Percentiles rank a stretch among this genome's conserved stretches.
Conservation (phyloP, 2,888 invertebrate species). For the Rutpela maculata region DNA sequence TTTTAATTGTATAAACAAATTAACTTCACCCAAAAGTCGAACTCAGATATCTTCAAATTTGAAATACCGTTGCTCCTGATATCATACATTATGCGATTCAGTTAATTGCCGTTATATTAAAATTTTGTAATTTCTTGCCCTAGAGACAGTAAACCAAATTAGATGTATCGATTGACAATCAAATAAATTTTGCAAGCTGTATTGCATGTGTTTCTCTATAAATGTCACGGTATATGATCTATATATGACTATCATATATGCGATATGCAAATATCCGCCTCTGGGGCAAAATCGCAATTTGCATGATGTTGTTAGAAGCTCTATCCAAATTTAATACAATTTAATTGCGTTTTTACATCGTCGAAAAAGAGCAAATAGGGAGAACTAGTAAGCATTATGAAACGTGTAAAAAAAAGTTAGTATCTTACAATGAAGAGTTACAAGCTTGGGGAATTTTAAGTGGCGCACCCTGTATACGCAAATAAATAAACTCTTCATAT, state of each 20-base stretch:
- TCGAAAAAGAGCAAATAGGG: neutral
- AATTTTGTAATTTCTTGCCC: conserved; percentile 3
- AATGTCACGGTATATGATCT: neutral
- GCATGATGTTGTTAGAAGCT: neutral
- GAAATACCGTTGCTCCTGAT: too few species aligned
- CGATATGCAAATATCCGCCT: neutral
- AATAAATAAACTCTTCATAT: too few species aligned
- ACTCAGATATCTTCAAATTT: too few species aligned
- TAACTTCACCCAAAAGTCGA: too few species aligned
- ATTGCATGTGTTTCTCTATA: conserved; percentile 19
- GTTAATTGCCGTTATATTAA: neutral
- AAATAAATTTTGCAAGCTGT: conserved; percentile 24
- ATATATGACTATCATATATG: conserved; percentile 1
- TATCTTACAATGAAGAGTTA: too few species aligned
- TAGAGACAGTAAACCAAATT: conserved; percentile 15
- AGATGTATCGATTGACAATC: conserved; percentile 20
- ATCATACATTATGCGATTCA: too few species aligned
- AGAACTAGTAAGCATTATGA: too few species aligned
- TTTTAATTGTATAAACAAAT: too few species aligned
- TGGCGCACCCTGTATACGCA: too few species aligned
- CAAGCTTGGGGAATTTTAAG: too few species aligned
- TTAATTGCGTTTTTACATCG: neutral
- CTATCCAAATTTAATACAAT: neutral
- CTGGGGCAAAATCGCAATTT: neutral
- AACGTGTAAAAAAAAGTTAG: too few species aligned